Evolutionary conservation across 1,140 invertebrate genomes (phyloP), one percentile per base, ranked within the genome.

Genomic region (Anoplolepis gracilipes): DNA sequence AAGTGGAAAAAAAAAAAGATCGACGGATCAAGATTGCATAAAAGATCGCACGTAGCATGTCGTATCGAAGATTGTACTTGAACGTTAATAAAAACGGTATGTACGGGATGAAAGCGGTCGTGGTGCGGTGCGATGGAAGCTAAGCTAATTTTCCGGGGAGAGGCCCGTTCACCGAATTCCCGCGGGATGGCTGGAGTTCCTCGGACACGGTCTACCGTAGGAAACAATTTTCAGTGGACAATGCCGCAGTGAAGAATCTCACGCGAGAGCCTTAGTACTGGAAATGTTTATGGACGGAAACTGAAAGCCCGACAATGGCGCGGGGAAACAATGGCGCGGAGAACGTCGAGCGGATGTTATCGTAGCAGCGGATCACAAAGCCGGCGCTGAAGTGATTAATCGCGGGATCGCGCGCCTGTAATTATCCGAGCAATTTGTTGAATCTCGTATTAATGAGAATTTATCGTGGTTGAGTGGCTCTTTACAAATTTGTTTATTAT

Each of bases 351-450:
- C 92, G 92, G 90, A 91, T 90, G 90, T 90, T 90, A 88, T 84
- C 86, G 82, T 85, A 87, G 81, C 85, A 78, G 85, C 87, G 70
- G 87, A 90, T 93, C 92, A 92, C 91, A 93, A 93, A 91, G 91
- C 91, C 88, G 89, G 86, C 88, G 90, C 85, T 90, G 78, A 92
- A 91, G 91, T 93, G 93, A 93, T 93, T 93, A 93, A 94, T 93
- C 91, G 90, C 91, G 87, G 86, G 87, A 90, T 90, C 88, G 88
- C 88, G 89, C 91, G 90, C 89, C 89, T 93, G 92, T 94, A 93
- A 94, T 94, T 94, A 94, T 94, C 90, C 92, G 84, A 93, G 91
- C 93, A 93, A 94, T 94, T 94, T 93, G 93, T 93, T 94, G 92
- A 91, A 92, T 70, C 84, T 86, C 87, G 91, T 92, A 93, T 93